Evolutionary conservation across 2,113 vertebrate species (phyloP), one percentile per base, ranked within the genome.

Genomic region (Apteryx owenii): DNA sequence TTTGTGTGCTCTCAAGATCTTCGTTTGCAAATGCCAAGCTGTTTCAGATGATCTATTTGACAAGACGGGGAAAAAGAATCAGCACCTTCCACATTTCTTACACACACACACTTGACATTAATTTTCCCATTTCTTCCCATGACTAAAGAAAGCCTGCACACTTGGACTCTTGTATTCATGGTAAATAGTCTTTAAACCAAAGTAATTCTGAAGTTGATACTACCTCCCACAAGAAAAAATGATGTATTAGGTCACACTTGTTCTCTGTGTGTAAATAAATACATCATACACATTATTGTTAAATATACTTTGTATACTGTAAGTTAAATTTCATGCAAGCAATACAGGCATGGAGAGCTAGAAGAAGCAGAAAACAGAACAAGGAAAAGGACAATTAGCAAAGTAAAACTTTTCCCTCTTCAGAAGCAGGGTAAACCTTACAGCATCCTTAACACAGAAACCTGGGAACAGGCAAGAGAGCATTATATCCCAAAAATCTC

Each of bases 1-100:
- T 54, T 60, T 33, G 38, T 19, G n/a, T 13, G 33, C 73, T 29
- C 26, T 16, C 5, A 9, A 77, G 65, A 46, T 56, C 66, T 9
- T 77, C 90, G 77, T 89, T n/a, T 94, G 93, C 91, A 68, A 95
- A 92, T 31, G 62, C 22, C 58, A 26, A 85, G 90, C 87, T 82
- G 53, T 84, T 90, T 91, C 14, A 65, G 89, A 89, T 77, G 88
- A 89, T 69, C 97, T 97, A 22, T 83, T 87, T 95, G 88, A 90
- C 38, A 84, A 94, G 80, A 96, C 31, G 90, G 11, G 36, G 54
- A 93, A 80, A 90, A 60, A 29, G 20, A 85, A 92, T 97, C 68
- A 97, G 81, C 71, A 83, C 42, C 23, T 79, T 93, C 54, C 29
- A 90, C 58, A 19, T 60, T 56, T 68, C 64, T 84, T 11, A 51